A percentile compares a stretch with the other conserved stretches of the same genome.
Evolutionary conservation across 1,140 invertebrate species (phyloP).

Genomic region (Delia radicum): DNA sequence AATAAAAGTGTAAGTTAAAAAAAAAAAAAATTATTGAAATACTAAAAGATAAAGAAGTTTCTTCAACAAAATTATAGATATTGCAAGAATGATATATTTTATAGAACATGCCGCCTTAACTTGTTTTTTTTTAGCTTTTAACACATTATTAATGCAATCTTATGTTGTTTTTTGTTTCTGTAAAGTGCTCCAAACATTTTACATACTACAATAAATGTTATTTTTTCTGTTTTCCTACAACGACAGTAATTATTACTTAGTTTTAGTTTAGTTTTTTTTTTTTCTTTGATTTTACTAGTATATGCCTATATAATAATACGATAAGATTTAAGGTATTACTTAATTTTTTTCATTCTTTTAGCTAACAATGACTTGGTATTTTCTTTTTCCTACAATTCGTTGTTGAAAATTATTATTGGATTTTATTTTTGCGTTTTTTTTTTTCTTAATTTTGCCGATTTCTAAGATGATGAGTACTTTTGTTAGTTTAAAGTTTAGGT

Average conservation of each 20-base stretch:
- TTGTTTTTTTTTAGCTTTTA: too few relatives aligned
- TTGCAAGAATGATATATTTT: too few relatives aligned
- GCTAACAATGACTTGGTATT: neutral
- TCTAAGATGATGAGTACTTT: neutral
- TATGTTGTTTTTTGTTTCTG: neutral
- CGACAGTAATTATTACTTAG: neutral
- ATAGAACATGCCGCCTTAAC: neutral
- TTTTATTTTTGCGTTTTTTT: neutral
- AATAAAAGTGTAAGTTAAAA: too few relatives aligned
- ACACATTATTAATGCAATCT: too few relatives aligned
- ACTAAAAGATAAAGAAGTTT: too few relatives aligned
- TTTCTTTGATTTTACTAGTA: neutral
- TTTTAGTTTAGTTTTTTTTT: neutral
- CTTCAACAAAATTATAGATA: too few relatives aligned
- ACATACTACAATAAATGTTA: neutral
- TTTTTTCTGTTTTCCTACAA: neutral
- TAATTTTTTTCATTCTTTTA: neutral
- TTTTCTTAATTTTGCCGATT: neutral
- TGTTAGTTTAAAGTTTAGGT: neutral
- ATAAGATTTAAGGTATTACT: neutral
- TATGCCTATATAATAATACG: neutral
- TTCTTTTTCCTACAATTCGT: conserved; percentile 4
- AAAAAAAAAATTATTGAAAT: too few relatives aligned
- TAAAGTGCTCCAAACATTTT: neutral
- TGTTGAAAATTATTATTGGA: neutral